phyloP scores from a whole-genome alignment of 2,888 invertebrate species.

The Drosophila quinaria region DNA sequence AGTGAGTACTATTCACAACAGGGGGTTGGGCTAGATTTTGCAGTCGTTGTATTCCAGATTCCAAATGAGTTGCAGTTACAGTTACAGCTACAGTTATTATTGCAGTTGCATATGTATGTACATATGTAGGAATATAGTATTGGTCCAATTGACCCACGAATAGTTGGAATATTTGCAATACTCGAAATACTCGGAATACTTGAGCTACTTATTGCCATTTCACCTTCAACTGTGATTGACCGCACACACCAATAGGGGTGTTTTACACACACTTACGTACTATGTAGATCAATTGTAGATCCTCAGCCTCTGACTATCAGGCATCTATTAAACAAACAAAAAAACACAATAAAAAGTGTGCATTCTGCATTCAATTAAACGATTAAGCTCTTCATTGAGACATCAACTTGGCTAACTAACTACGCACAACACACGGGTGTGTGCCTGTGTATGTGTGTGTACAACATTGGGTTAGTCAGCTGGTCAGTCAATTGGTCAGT shows the following conservation, averaged over 20 bases:
- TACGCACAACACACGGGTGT: slow-evolving; percentile 33
- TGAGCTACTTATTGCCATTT: slow-evolving; percentile 42
- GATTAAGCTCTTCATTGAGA: slow-evolving; percentile 74
- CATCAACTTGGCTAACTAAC: slow-evolving; percentile 57
- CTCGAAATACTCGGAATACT: slow-evolving; percentile 40
- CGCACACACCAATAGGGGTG: slow-evolving; percentile 24
- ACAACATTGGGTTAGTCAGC: slow-evolving; percentile 34
- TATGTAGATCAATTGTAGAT: slow-evolving; percentile 45
- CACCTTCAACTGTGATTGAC: slow-evolving; percentile 66
- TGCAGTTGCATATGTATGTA: not conserved
- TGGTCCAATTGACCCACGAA: slow-evolving; percentile 31
- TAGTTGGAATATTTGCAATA: slow-evolving; percentile 32
- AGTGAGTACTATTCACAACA: too few relatives aligned
- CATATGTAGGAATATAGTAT: not conserved
- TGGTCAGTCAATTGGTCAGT: slow-evolving; percentile 27
- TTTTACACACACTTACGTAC: slow-evolving; percentile 4
- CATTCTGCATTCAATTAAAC: slow-evolving; percentile 71
- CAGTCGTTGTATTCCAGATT: not conserved
- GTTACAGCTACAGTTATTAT: not conserved
- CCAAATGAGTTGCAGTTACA: not conserved
- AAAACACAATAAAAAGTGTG: slow-evolving; percentile 16
- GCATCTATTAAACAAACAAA: slow-evolving; percentile 20
- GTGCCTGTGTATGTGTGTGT: slow-evolving; percentile 13
- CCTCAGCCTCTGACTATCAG: slow-evolving; percentile 30
- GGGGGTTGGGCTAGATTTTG: not conserved